phyloP scores from a whole-genome alignment of 64 coral and sea anemone genomes.

The Montipora capricornis region DNA sequence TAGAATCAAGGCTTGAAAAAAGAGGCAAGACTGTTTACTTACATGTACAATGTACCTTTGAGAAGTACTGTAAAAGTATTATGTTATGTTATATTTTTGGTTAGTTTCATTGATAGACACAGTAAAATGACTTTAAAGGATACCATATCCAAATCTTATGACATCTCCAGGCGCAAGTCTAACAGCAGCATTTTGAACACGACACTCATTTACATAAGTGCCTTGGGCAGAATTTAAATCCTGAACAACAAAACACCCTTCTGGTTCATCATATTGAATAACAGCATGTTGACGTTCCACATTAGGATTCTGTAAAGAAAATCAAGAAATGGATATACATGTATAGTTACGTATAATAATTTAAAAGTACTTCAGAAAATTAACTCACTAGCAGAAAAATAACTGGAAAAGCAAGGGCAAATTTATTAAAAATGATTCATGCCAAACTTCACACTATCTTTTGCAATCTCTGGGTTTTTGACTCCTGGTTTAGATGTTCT shows the following conservation, averaged over 20 bases:
- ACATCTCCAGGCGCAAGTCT: slow-evolving; percentile 89
- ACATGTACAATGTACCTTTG: too few relatives aligned
- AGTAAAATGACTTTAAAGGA: slow-evolving; percentile 55
- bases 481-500: too few relatives aligned
- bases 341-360: too few relatives aligned
- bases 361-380: too few relatives aligned
- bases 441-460: too few relatives aligned
- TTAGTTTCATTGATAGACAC: not conserved
- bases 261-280: slow-evolving; percentile 74
- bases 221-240: slow-evolving; percentile 91
- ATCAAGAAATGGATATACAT: not conserved
- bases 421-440: too few relatives aligned
- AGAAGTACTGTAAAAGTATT: too few relatives aligned
- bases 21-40: too few relatives aligned
- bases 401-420: too few relatives aligned
- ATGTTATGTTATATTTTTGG: not conserved
- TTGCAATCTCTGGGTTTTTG: too few relatives aligned
- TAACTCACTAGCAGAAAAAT: too few relatives aligned
- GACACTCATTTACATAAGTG: slow-evolving; percentile 88
- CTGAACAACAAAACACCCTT: slow-evolving; percentile 84
- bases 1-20: too few relatives aligned
- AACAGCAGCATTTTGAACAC: slow-evolving; percentile 90
- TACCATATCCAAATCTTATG: slow-evolving; percentile 92
- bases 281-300: slow-evolving; percentile 89
- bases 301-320: slow-evolving; percentile 57